A percentile compares a stretch with the other conserved stretches of the same genome.
Evolutionary conservation across 2,113 vertebrate genomes (phyloP).

Genomic region (Chlorodrepanis virens): DNA sequence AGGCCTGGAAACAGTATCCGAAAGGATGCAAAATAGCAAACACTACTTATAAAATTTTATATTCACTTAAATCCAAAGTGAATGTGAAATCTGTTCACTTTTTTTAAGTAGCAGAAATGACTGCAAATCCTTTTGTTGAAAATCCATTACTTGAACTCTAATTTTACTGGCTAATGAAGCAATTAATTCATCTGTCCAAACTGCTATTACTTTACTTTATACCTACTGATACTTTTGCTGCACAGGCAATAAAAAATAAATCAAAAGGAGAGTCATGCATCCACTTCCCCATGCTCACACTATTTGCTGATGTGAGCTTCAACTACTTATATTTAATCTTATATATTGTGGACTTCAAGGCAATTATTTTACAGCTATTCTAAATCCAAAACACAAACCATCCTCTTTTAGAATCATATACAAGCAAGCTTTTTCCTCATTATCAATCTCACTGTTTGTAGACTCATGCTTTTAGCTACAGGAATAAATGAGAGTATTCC

Average conservation of each 20-base stretch:
- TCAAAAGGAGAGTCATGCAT: not conserved
- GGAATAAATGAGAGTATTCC: not conserved
- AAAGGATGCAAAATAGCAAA: constrained; percentile 1
- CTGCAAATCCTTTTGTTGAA: not conserved
- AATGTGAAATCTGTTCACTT: not conserved
- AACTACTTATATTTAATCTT: not conserved
- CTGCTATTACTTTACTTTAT: not conserved
- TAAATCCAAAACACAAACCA: constrained; percentile 29
- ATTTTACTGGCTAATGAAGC: constrained; percentile 12
- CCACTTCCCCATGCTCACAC: not conserved
- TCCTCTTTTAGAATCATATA: not conserved
- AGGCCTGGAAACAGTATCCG: not conserved
- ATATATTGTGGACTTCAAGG: constrained; percentile 28
- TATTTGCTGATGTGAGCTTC: not conserved
- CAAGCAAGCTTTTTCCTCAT: not conserved
- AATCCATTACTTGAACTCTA: not conserved
- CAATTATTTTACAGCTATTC: constrained; percentile 39
- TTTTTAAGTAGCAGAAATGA: not conserved
- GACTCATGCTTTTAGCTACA: constrained; percentile 2
- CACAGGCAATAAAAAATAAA: not conserved
- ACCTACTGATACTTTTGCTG: not conserved
- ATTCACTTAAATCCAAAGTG: not conserved
- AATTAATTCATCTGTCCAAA: not conserved
- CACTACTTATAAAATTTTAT: not conserved
- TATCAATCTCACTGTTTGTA: not conserved